A percentile compares a stretch with the other conserved stretches of the same genome.
Conservation (phyloP, 1,140 invertebrate genomes). For the Ceratosolen solmsi region DNA sequence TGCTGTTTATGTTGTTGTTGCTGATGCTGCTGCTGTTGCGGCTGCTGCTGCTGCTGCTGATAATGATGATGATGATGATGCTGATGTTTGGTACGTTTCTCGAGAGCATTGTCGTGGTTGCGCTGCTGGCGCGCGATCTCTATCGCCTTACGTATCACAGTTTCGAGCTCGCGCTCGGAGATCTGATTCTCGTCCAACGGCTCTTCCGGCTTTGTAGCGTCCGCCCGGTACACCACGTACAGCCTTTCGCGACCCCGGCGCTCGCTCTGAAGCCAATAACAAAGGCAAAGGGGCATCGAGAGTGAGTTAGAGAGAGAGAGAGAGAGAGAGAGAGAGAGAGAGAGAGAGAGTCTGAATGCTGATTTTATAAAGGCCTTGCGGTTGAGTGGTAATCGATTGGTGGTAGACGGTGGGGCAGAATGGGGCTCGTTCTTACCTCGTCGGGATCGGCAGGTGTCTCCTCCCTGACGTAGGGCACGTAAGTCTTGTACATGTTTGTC, state of each 20-base stretch:
- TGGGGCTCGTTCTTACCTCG: background rate
- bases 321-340: background rate
- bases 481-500: background rate
- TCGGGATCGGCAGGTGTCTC: background rate
- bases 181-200: background rate
- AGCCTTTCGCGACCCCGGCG: background rate
- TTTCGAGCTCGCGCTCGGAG: slow-evolving; percentile 23
- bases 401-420: no score
- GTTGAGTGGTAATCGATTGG: background rate
- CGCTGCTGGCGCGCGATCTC: slow-evolving; percentile 2
- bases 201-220: background rate
- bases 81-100: background rate
- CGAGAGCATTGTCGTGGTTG: background rate
- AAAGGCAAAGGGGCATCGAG: background rate
- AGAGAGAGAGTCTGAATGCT: background rate
- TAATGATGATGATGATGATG: background rate
- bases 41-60: background rate
- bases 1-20: no score
- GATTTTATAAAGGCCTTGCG: no score
- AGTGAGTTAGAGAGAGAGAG: background rate
- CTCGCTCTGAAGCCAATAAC: background rate
- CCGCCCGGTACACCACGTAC: slow-evolving; percentile 35
- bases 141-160: slow-evolving; percentile 4
- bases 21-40: no score
- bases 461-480: background rate